Conservation (phyloP, 2,797 vertebrate species). For the Smutsia temminckii region DNA sequence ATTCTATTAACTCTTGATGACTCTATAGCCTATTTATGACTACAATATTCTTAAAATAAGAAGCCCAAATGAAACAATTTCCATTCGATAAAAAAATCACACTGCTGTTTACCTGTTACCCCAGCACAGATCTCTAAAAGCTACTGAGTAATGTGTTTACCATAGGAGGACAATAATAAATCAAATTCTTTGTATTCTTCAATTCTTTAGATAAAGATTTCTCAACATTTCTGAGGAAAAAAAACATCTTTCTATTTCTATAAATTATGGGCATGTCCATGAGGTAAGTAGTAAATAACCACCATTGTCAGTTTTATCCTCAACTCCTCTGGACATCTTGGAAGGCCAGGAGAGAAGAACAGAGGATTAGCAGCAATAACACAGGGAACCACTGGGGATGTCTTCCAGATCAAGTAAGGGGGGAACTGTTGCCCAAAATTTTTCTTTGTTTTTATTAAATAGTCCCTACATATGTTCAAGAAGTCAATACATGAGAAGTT, state of each 20-base stretch:
- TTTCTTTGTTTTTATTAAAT: not conserved
- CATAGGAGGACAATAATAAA: not conserved
- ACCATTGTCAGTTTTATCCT: not conserved
- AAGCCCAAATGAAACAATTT: not conserved
- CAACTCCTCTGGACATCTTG: not conserved
- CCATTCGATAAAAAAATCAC: not conserved
- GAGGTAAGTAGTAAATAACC: not conserved
- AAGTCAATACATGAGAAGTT: not conserved
- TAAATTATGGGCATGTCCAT: not conserved
- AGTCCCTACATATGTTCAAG: not conserved
- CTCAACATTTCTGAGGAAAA: not conserved
- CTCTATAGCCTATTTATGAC: not conserved
- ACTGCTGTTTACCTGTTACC: not conserved
- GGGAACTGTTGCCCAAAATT: not conserved
- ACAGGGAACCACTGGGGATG: not conserved
- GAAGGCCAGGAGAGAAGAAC: not conserved
- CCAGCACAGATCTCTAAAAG: not conserved
- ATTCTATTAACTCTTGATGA: not conserved
- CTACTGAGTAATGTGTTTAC: not conserved
- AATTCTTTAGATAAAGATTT: not conserved
- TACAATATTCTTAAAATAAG: not conserved
- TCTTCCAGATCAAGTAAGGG: not conserved
- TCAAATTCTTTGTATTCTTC: not conserved
- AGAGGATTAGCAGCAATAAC: not conserved
- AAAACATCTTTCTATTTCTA: not conserved